Evolutionary conservation across 2,113 vertebrate species (phyloP).

Genomic region (Onychorhynchus coronatus): DNA sequence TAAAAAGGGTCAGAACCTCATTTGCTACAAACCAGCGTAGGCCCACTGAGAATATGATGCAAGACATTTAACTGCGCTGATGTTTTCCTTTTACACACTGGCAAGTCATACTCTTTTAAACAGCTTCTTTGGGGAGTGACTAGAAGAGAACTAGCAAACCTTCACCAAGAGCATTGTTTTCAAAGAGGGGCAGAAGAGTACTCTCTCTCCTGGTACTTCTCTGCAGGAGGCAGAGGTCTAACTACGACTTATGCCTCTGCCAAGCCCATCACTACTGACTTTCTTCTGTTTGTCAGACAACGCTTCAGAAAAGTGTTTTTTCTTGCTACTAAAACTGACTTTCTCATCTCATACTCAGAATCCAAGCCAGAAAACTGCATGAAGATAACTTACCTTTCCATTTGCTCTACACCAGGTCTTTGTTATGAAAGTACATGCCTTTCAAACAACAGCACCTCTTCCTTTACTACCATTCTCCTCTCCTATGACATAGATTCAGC

Average conservation of each 20-base stretch:
- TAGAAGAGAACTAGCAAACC: not conserved
- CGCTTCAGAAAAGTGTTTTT: not conserved
- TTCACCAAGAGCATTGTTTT: not conserved
- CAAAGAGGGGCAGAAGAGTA: not conserved
- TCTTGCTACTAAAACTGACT: not conserved
- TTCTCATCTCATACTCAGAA: not conserved
- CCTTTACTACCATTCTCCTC: not conserved
- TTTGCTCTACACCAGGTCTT: not conserved
- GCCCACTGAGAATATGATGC: not conserved
- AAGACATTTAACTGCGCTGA: not conserved
- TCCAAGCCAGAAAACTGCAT: not conserved
- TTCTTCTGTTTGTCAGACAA: not conserved
- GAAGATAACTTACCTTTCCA: not conserved
- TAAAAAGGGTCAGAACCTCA: not conserved
- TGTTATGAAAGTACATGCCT: not conserved
- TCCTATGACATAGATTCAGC: not conserved
- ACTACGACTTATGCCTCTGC: not conserved
- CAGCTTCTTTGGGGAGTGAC: not conserved
- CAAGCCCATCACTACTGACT: not conserved
- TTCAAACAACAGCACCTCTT: not conserved
- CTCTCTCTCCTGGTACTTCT: not conserved
- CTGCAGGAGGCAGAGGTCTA: not conserved
- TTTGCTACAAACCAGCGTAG: not conserved
- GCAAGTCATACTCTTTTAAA: not conserved
- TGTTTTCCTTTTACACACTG: not conserved